Percentiles rank a stretch among this genome's conserved stretches.
Evolutionary conservation across 2,888 invertebrate genomes (phyloP).

Genomic region (Brenthis hecate): DNA sequence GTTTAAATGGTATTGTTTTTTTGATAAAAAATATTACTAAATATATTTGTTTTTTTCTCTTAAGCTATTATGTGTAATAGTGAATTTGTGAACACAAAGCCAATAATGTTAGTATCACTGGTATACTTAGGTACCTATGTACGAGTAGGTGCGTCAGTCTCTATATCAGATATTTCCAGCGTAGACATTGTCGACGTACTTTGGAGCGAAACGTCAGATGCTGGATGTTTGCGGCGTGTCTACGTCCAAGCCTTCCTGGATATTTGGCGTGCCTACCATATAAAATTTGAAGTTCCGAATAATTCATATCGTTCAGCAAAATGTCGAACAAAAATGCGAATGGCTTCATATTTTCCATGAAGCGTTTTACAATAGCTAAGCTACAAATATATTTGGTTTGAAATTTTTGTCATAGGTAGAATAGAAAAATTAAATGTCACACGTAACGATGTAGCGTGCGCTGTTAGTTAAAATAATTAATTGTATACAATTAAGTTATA

Average conservation of each 20-base stretch:
- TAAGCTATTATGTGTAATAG: not conserved
- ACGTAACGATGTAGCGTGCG: no score
- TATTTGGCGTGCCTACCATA: slow-evolving; percentile 22
- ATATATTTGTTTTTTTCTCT: not conserved
- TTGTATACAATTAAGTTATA: no score
- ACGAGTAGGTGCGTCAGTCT: no score
- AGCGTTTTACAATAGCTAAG: no score
- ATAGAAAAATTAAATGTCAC: no score
- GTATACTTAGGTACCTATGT: no score
- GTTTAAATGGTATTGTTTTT: slow-evolving; percentile 15
- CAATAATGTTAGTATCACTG: no score
- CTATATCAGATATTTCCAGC: slow-evolving; percentile 22
- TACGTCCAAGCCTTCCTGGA: slow-evolving; percentile 19
- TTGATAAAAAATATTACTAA: not conserved
- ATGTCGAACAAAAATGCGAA: not conserved
- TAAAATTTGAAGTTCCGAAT: slow-evolving; percentile 11
- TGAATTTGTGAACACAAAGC: no score
- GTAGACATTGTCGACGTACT: slow-evolving; percentile 29
- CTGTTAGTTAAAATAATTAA: no score
- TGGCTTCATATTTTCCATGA: not conserved
- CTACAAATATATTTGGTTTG: no score
- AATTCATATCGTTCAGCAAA: not conserved
- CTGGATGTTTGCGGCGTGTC: slow-evolving; percentile 29
- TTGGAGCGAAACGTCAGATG: slow-evolving; percentile 23
- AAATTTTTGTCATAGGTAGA: no score